Percentiles rank a stretch among this genome's conserved stretches.
phyloP scores from a whole-genome alignment of 92 coral and sea anemone genomes.

The Porites divaricata region DNA sequence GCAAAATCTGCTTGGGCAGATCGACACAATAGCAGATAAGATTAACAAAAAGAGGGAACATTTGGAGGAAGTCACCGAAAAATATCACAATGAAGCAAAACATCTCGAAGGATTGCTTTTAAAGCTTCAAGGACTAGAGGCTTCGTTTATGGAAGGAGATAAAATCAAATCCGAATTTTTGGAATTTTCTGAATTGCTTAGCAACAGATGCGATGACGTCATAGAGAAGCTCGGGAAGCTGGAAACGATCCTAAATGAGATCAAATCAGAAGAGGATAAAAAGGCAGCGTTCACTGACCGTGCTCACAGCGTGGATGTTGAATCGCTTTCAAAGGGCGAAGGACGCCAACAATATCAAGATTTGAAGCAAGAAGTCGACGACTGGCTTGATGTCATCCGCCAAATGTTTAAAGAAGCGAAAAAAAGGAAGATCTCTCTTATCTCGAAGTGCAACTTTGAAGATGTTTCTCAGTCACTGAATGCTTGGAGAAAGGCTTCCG shows the following conservation, averaged over 20 bases:
- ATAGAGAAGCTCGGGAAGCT: slow-evolving; percentile 60
- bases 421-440: slow-evolving; percentile 70
- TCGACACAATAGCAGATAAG: slow-evolving; percentile 57
- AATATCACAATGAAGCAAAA: slow-evolving; percentile 63
- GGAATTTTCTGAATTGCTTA: slow-evolving; percentile 36
- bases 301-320: slow-evolving; percentile 23
- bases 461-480: slow-evolving; percentile 69
- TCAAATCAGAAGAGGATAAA: slow-evolving; percentile 56
- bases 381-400: slow-evolving; percentile 65
- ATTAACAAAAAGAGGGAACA: slow-evolving; percentile 57
- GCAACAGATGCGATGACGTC: slow-evolving; percentile 51
- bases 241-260: slow-evolving; percentile 51
- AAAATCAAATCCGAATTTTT: slow-evolving; percentile 62
- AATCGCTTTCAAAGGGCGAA: slow-evolving; percentile 23
- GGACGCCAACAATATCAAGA: slow-evolving; percentile 31
- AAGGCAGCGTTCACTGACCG: slow-evolving; percentile 19
- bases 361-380: slow-evolving; percentile 66
- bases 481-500: slow-evolving; percentile 82
- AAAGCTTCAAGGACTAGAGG: slow-evolving; percentile 63
- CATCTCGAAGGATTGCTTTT: slow-evolving; percentile 53
- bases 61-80: slow-evolving; percentile 59
- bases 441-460: slow-evolving; percentile 72
- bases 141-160: slow-evolving; percentile 59
- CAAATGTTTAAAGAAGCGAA: slow-evolving; percentile 74
- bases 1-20: slow-evolving; percentile 56